Evolutionary conservation across 2,113 vertebrate species (phyloP).

Genomic region (Corythoichthys haematopterus): DNA sequence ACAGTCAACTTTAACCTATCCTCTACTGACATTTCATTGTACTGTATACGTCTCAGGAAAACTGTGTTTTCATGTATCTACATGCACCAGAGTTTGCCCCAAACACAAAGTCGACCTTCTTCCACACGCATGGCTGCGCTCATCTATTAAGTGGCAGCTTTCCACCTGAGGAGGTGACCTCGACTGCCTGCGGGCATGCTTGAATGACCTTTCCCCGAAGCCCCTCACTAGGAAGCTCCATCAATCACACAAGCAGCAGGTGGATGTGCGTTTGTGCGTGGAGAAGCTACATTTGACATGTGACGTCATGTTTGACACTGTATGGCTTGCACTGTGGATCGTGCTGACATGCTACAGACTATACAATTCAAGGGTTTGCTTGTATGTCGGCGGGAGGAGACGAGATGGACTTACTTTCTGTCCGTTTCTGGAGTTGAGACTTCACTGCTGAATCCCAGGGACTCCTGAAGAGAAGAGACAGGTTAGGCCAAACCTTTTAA

Average conservation of each 20-base stretch:
- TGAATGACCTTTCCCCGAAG: slow-evolving; percentile 8
- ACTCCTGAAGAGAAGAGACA: slow-evolving; percentile 75
- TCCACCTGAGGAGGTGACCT: slow-evolving; percentile 16
- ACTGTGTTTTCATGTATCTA: not conserved
- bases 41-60: not conserved
- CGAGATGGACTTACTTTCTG: slow-evolving; percentile 81
- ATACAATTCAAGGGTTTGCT: slow-evolving; percentile 9
- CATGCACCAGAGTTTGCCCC: not conserved
- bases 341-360: slow-evolving; percentile 47
- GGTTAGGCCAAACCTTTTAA: not conserved
- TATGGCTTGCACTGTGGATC: slow-evolving; percentile 16
- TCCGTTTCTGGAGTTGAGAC: slow-evolving; percentile 90
- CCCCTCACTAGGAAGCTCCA: slow-evolving; percentile 4
- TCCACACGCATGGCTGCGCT: not conserved
- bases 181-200: not conserved
- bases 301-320: slow-evolving; percentile 26
- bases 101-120: not conserved
- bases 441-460: slow-evolving; percentile 84
- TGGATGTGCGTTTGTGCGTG: not conserved
- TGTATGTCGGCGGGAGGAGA: not conserved
- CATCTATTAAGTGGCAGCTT: slow-evolving; percentile 10
- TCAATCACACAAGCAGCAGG: slow-evolving; percentile 6
- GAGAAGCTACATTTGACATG: slow-evolving; percentile 14
- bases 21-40: not conserved
- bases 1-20: not conserved